Conservation (phyloP, 2,113 vertebrate genomes). For the Hystrix cristata region DNA sequence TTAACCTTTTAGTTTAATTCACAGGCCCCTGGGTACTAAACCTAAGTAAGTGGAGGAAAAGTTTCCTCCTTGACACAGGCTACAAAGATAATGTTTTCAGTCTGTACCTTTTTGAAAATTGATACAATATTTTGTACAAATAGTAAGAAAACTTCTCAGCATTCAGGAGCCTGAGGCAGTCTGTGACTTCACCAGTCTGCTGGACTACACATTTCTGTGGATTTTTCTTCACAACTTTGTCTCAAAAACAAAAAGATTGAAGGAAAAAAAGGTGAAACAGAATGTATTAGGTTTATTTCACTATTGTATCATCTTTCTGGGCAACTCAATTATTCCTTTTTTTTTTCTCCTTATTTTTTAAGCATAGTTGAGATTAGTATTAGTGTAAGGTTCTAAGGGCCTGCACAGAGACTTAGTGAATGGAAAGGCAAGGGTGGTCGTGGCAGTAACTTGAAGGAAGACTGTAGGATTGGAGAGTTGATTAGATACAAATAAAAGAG, state of each 20-base stretch:
- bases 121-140: constrained; percentile 7
- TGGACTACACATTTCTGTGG: neutral
- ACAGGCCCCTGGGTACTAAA: neutral
- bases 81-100: constrained; percentile 7
- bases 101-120: constrained; percentile 32
- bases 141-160: neutral
- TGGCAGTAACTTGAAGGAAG: constrained; percentile 36
- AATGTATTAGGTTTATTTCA: constrained; percentile 50
- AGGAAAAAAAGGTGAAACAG: neutral
- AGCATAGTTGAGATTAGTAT: neutral
- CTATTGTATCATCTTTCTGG: neutral
- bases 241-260: neutral
- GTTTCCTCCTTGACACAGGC: neutral
- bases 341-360: constrained; percentile 2
- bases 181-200: neutral
- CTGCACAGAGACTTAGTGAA: neutral
- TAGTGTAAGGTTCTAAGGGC: constrained; percentile 17
- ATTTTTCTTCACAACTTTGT: neutral
- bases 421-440: neutral
- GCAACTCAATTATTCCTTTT: neutral
- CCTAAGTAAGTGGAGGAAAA: neutral
- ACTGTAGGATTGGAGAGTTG: neutral
- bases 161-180: neutral
- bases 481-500: constrained; percentile 9
- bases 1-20: constrained; percentile 12